Evolutionary conservation across 2,888 invertebrate species (phyloP).

Genomic region (Cerastis leucographa): DNA sequence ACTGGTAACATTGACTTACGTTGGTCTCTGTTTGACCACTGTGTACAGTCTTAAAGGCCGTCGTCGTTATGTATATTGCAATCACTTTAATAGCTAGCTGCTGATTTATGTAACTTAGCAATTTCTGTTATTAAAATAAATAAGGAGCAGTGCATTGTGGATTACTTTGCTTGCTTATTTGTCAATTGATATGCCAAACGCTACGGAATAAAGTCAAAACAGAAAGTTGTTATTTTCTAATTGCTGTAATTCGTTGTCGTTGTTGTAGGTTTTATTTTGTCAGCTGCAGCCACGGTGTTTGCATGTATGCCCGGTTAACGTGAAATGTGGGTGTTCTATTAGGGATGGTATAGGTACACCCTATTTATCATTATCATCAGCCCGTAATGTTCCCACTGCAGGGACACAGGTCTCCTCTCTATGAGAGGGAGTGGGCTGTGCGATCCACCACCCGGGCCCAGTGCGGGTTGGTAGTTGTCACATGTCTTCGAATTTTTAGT

Average conservation of each 20-base stretch:
- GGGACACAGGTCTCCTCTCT: too few species aligned
- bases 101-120: not conserved
- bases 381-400: too few species aligned
- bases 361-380: too few species aligned
- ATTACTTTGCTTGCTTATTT: not conserved
- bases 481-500: too few species aligned
- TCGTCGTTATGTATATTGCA: not conserved
- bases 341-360: not conserved
- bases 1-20: not conserved
- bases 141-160: not conserved
- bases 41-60: conserved; percentile 1
- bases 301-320: not conserved
- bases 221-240: not conserved
- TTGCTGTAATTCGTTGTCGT: not conserved
- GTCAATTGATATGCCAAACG: not conserved
- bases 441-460: too few species aligned
- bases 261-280: not conserved
- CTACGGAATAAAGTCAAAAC: not conserved
- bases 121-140: not conserved
- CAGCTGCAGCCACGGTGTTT: not conserved
- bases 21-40: conserved; percentile 4
- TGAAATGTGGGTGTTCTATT: not conserved
- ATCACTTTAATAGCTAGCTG: not conserved
- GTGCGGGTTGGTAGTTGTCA: too few species aligned
- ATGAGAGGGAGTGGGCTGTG: too few species aligned